These are phyloP conservation scores for Propithecus perrieri DNA, from an alignment of 2,797 vertebrate species.

Conservation along the genomic window DNA sequence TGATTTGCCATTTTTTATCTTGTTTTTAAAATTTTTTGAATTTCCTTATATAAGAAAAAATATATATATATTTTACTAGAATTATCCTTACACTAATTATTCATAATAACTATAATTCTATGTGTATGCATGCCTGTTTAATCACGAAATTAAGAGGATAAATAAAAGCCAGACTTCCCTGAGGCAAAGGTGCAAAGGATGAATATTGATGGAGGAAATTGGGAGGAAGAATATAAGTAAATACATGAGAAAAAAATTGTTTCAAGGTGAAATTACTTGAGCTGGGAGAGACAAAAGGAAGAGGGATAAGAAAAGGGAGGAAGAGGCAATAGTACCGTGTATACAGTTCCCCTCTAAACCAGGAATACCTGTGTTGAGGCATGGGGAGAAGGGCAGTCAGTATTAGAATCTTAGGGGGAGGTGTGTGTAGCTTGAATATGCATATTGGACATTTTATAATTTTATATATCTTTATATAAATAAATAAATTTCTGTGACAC, in stretches of 20 bases:
- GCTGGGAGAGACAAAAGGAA: background rate
- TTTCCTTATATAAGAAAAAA: background rate
- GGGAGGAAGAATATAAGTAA: background rate
- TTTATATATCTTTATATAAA: background rate
- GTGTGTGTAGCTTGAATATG: background rate
- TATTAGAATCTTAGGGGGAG: background rate
- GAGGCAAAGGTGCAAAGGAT: background rate
- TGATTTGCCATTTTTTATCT: background rate
- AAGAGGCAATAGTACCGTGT: background rate
- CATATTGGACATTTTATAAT: background rate
- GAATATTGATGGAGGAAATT: background rate
- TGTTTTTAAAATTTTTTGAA: background rate
- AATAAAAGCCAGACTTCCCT: background rate
- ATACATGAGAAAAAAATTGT: background rate
- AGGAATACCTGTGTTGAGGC: accelerated
- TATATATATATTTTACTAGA: background rate
- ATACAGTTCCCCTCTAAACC: background rate
- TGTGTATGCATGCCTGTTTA: background rate
- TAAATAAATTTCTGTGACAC: background rate
- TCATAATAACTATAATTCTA: background rate
- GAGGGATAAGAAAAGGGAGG: background rate
- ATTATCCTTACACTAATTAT: background rate
- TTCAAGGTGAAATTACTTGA: background rate
- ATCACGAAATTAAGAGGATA: background rate
- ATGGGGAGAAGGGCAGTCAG: accelerated